Evolutionary conservation across 1,140 invertebrate species (phyloP).

Genomic region (Varroa destructor): DNA sequence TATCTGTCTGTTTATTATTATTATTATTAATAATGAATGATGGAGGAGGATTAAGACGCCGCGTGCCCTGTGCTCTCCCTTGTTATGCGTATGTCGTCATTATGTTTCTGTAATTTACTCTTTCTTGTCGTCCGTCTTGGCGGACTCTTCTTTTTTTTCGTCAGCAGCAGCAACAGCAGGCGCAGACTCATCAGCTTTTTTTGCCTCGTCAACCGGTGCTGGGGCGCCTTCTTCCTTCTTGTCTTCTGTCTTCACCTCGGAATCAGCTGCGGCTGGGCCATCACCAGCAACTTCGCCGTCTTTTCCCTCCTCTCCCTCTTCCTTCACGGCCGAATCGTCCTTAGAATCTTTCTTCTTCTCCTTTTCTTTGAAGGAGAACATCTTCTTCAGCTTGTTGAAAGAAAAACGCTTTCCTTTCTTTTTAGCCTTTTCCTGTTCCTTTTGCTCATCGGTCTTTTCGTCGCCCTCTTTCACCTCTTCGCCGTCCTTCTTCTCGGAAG

Average conservation of each 20-base stretch:
- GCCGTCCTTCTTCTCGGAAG: slow-evolving; percentile 24
- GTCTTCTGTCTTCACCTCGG: background rate
- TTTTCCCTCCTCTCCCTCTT: slow-evolving; percentile 5
- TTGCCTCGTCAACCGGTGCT: background rate
- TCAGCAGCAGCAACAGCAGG: too few species aligned
- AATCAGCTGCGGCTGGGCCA: background rate
- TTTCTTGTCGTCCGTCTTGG: too few species aligned
- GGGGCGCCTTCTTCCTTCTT: slow-evolving; percentile 23
- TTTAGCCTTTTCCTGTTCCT: slow-evolving; percentile 12
- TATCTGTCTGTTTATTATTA: too few species aligned
- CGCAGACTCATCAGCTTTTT: slow-evolving; percentile 1
- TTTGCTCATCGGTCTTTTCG: slow-evolving; percentile 1
- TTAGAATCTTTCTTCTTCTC: slow-evolving; percentile 11
- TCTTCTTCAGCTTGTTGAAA: slow-evolving; percentile 21
- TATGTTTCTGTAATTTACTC: too few species aligned
- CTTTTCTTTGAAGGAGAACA: slow-evolving; percentile 8
- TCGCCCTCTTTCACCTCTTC: slow-evolving; percentile 1
- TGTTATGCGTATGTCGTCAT: too few species aligned
- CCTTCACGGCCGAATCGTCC: slow-evolving; percentile 15
- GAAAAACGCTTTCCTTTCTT: slow-evolving; percentile 27
- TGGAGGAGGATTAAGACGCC: too few species aligned
- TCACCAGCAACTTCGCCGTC: slow-evolving; percentile 1
- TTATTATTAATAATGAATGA: too few species aligned
- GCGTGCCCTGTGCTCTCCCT: too few species aligned
- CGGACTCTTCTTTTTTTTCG: too few species aligned